Conservation (phyloP, 2,797 vertebrate genomes). For the Rhynchotus rufescens region DNA sequence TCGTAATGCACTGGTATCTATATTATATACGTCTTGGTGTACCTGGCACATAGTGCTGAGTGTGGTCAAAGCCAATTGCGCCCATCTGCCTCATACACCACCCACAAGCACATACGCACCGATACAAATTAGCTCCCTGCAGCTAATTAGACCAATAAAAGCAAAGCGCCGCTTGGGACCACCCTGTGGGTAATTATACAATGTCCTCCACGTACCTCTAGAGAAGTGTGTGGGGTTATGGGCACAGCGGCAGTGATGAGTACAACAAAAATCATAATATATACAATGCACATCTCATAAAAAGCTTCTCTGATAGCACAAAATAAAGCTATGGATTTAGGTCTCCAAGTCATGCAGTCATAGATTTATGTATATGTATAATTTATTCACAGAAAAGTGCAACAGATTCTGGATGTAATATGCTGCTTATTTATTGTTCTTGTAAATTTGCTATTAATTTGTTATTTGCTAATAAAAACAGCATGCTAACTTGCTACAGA, state of each 20-base stretch:
- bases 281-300: neutral
- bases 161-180: neutral
- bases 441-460: too few relatives aligned
- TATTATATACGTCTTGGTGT: constrained; percentile 33
- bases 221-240: neutral
- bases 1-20: constrained; percentile 54
- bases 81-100: neutral
- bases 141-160: neutral
- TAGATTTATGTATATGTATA: neutral
- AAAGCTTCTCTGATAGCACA: fast-evolving
- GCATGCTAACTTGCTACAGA: neutral
- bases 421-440: fast-evolving
- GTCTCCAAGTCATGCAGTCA: fast-evolving
- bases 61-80: fast-evolving
- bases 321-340: neutral
- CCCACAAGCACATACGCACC: neutral
- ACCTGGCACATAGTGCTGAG: neutral
- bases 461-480: neutral
- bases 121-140: neutral
- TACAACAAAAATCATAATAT: fast-evolving
- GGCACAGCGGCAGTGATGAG: neutral
- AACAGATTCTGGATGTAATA: neutral
- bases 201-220: neutral
- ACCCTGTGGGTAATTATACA: fast-evolving
- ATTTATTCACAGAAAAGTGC: neutral